These are phyloP conservation scores for Neomorphus geoffroyi DNA, from an alignment of 2,797 vertebrate species.

Conservation along the genomic window DNA sequence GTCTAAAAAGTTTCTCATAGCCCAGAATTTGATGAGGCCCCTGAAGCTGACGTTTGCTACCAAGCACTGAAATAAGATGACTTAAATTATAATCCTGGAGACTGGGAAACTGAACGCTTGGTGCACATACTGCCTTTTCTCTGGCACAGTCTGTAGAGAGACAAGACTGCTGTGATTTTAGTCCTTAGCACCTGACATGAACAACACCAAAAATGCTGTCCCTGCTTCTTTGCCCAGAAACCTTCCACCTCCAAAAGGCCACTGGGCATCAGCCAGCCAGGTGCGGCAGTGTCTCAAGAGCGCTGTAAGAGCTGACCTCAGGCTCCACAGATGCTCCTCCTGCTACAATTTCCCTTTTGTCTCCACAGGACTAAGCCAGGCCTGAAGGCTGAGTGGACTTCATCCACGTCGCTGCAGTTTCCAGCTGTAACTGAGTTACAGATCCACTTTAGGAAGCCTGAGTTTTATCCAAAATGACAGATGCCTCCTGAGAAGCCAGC, in stretches of 20 bases:
- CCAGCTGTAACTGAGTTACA: background rate
- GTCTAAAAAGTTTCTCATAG: background rate
- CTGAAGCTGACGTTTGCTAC: background rate
- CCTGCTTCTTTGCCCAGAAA: background rate
- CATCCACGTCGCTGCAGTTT: background rate
- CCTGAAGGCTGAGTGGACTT: background rate
- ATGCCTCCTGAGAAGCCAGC: background rate
- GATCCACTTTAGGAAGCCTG: background rate
- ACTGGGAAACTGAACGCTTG: background rate
- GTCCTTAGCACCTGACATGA: background rate
- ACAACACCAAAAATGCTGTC: accelerated
- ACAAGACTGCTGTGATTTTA: background rate
- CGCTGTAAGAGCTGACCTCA: background rate
- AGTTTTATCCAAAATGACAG: background rate
- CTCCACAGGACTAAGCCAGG: background rate
- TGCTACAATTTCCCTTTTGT: background rate
- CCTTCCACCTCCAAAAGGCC: background rate
- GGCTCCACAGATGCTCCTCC: background rate
- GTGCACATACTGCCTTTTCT: background rate
- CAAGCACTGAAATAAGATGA: background rate
- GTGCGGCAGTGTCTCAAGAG: background rate
- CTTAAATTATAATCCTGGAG: background rate
- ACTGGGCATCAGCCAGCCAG: background rate
- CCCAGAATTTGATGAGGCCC: background rate
- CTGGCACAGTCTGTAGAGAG: background rate